A percentile compares a stretch with the other conserved stretches of the same genome.
Evolutionary conservation across 2,797 vertebrate genomes (phyloP).

Genomic region (Luscinia luscinia): DNA sequence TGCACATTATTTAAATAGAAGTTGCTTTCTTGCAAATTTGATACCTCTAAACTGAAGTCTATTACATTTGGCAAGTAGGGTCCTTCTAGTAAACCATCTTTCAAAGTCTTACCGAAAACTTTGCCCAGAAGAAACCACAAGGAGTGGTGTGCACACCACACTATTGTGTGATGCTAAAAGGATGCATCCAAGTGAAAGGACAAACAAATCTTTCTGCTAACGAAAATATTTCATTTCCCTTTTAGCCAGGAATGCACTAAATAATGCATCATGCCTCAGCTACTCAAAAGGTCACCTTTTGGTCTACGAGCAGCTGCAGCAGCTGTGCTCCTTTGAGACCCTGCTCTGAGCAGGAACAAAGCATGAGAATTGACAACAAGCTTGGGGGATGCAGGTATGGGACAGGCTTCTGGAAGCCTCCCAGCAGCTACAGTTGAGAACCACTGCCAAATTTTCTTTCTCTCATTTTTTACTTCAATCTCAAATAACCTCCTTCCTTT

Average conservation of each 20-base stretch:
- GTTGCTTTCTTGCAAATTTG: background rate
- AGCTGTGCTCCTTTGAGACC: background rate
- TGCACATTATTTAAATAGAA: background rate
- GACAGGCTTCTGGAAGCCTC: background rate
- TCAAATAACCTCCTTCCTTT: background rate
- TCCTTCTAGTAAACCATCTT: background rate
- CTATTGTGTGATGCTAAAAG: background rate
- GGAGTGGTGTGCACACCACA: accelerated
- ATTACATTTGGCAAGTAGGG: background rate
- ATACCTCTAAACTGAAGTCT: background rate
- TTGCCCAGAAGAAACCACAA: background rate
- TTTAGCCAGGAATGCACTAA: conserved; percentile 45
- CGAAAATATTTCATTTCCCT: background rate
- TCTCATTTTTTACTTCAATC: background rate
- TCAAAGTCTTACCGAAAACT: background rate
- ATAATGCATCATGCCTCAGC: conserved; percentile 29
- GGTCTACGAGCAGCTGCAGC: background rate
- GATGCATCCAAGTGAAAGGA: background rate
- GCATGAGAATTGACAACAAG: background rate
- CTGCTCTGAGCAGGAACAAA: background rate
- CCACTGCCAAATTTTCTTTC: background rate
- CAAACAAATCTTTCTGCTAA: background rate
- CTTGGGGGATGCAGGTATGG: background rate
- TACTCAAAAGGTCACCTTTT: conserved; percentile 38
- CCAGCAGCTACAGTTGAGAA: background rate